Base-by-base conservation (phyloP, 2,888 invertebrate species). In the Trissoscelio sp. region DNA sequence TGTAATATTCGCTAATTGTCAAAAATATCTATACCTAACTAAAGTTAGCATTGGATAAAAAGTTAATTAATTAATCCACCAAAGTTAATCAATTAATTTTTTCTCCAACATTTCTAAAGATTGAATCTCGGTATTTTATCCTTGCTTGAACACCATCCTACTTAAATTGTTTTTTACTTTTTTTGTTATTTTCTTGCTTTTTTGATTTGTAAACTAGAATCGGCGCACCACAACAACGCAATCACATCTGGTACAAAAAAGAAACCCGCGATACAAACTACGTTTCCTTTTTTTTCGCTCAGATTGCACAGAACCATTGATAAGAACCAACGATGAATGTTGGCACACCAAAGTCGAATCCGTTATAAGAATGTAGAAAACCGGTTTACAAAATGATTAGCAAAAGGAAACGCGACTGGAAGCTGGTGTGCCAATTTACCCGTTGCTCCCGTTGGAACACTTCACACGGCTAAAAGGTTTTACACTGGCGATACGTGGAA, bases 1-100 rank as follows among this genome's bases (percentile, higher is more conserved):
- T n/a, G 80, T 46, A 67, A 77, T 73, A 34, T 64, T 48, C 42
- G 53, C 77, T 72, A 79, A 62, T 57, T 73, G 74, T 66, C 73
- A 77, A 73, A 69, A 69, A 72, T 62, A 70, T 57, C 64, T 39
- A 48, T 62, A 69, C 64, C 53, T 69, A 74, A 74, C 74, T n/a
- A n/a, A n/a, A n/a, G n/a, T n/a, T n/a, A n/a, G n/a, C n/a, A n/a
- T n/a, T n/a, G n/a, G n/a, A n/a, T n/a, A n/a, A n/a, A n/a, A n/a
- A n/a, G n/a, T n/a, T n/a, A n/a, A n/a, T n/a, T n/a, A n/a, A n/a
- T n/a, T n/a, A n/a, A n/a, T n/a, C n/a, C n/a, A n/a, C n/a, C n/a
- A n/a, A n/a, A n/a, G n/a, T n/a, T n/a, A n/a, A n/a, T n/a, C n/a
- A n/a, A n/a, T n/a, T n/a, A n/a, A n/a, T n/a, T n/a, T n/a, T n/a